phyloP scores from a whole-genome alignment of 2,888 invertebrate genomes.

The Xiphydria camelus region DNA sequence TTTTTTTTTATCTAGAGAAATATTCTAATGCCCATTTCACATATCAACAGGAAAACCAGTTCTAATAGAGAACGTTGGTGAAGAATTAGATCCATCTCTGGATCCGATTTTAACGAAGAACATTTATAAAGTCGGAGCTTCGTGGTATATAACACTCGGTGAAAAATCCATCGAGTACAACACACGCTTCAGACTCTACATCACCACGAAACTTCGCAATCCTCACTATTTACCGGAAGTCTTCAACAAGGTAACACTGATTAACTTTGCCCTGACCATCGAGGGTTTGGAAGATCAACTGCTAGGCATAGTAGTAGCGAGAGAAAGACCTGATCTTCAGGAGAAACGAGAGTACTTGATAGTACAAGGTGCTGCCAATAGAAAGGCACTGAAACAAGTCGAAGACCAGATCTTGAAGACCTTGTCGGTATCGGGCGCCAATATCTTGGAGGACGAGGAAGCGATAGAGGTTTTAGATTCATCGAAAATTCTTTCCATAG shows the following conservation, averaged over 20 bases:
- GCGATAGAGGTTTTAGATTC: slow-evolving; percentile 87
- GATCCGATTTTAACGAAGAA: slow-evolving; percentile 77
- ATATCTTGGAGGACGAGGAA: slow-evolving; percentile 88
- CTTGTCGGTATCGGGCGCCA: slow-evolving; percentile 79
- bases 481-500: slow-evolving; percentile 79
- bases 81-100: slow-evolving; percentile 77
- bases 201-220: slow-evolving; percentile 81
- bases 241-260: slow-evolving; percentile 79
- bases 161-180: slow-evolving; percentile 79
- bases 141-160: slow-evolving; percentile 75
- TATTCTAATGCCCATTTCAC: too few species aligned
- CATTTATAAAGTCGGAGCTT: slow-evolving; percentile 74
- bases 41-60: slow-evolving; percentile 70
- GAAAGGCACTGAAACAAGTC: slow-evolving; percentile 77
- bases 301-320: slow-evolving; percentile 81
- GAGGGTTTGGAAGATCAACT: slow-evolving; percentile 84
- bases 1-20: too few species aligned
- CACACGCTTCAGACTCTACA: slow-evolving; percentile 74
- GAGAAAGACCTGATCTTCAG: slow-evolving; percentile 83
- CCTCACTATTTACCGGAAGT: slow-evolving; percentile 86
- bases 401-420: slow-evolving; percentile 89
- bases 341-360: slow-evolving; percentile 79
- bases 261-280: slow-evolving; percentile 82
- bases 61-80: slow-evolving; percentile 75
- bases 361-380: slow-evolving; percentile 78